phyloP scores from a whole-genome alignment of 2,797 vertebrate genomes.

The Mastacembelus armatus region DNA sequence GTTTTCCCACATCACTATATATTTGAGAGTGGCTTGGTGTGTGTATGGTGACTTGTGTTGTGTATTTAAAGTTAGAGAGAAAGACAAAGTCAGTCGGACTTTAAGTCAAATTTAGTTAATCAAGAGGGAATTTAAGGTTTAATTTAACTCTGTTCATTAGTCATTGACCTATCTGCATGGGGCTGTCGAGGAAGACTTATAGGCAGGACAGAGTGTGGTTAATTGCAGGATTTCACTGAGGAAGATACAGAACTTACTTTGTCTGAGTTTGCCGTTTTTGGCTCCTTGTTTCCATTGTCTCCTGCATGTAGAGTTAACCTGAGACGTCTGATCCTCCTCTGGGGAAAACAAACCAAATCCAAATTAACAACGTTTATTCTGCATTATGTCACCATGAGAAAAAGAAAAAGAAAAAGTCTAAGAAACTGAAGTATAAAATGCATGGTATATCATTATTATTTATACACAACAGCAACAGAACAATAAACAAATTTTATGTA shows the following conservation, averaged over 20 bases:
- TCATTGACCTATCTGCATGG: not conserved
- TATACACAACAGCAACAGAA: conserved; percentile 32
- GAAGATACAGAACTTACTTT: conserved; percentile 81
- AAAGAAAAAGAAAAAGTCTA: conserved; percentile 1
- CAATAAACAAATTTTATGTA: conserved; percentile 59
- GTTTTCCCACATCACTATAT: not conserved
- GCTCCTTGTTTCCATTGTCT: conserved; percentile 77
- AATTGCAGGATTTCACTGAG: conserved; percentile 10
- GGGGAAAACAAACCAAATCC: conserved; percentile 47
- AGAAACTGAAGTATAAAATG: not conserved
- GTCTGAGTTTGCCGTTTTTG: conserved; percentile 74
- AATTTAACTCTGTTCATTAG: conserved; percentile 6
- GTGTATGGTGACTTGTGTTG: not conserved
- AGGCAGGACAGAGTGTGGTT: not conserved
- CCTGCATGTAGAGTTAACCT: conserved; percentile 91
- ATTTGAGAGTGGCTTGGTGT: not conserved
- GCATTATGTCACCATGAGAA: not conserved
- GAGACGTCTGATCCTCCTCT: conserved; percentile 90
- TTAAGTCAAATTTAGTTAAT: not conserved
- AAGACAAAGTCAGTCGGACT: not conserved
- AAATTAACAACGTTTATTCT: not conserved
- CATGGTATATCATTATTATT: conserved; percentile 36
- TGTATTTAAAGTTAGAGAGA: not conserved
- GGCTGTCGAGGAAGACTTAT: not conserved
- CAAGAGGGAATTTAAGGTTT: not conserved